Evolutionary conservation across 1,140 invertebrate species (phyloP).

Genomic region (Brachystomella parvula): DNA sequence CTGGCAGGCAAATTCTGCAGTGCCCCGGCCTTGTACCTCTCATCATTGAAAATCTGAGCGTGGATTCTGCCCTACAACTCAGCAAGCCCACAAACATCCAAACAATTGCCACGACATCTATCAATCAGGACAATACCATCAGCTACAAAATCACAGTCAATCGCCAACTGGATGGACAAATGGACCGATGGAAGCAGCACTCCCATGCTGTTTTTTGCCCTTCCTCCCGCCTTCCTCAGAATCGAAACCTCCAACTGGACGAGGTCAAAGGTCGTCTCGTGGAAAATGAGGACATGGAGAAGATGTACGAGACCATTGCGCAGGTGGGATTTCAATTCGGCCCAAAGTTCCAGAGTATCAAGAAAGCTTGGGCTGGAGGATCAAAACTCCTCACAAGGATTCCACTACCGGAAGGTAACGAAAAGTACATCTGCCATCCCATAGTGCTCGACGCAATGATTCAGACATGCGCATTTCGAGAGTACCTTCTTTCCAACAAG

Average conservation of each 20-base stretch:
- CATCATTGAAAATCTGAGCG: constrained; percentile 19
- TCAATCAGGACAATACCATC: neutral
- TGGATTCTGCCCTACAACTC: constrained; percentile 22
- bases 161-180: neutral
- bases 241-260: neutral
- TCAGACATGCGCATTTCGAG: constrained; percentile 18
- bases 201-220: constrained; percentile 15
- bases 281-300: neutral
- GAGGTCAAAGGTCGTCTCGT: constrained; percentile 6
- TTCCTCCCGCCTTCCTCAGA: neutral
- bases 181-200: constrained; percentile 17
- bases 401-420: constrained; percentile 10
- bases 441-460: constrained; percentile 27
- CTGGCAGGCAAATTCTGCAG: constrained; percentile 13
- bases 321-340: constrained; percentile 28
- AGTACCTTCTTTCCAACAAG: neutral
- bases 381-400: constrained; percentile 17
- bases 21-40: neutral
- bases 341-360: constrained; percentile 20
- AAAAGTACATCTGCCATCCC: constrained; percentile 19
- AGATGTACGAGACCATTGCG: constrained; percentile 18
- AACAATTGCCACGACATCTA: neutral
- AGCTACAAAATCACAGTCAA: constrained; percentile 10
- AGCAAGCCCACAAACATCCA: constrained; percentile 9
- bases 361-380: constrained; percentile 9